Evolutionary conservation across 2,888 invertebrate genomes (phyloP).

Genomic region (Corythucha ciliata): DNA sequence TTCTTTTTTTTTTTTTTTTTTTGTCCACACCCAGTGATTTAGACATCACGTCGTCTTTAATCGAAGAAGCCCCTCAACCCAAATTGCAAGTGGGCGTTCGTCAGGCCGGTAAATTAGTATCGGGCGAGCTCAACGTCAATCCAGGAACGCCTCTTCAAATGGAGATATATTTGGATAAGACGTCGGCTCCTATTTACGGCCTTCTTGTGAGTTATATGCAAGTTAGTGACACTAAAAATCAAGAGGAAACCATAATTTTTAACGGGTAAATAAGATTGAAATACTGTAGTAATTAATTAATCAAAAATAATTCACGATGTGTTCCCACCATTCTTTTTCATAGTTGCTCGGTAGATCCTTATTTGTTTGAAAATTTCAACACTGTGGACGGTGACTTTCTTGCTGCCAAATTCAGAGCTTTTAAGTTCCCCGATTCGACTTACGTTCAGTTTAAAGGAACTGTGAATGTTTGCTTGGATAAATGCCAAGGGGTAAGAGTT

Average conservation of each 20-base stretch:
- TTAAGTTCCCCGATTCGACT: conserved; percentile 87
- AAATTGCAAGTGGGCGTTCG: conserved; percentile 73
- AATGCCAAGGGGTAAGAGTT: conserved; percentile 70
- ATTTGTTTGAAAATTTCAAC: conserved; percentile 84
- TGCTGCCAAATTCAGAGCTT: conserved; percentile 81
- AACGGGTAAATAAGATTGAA: conserved; percentile 67
- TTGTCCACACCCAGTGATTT: no score
- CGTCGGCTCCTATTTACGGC: conserved; percentile 75
- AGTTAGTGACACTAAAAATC: conserved; percentile 76
- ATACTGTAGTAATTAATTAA: not conserved
- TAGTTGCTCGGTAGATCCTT: conserved; percentile 86
- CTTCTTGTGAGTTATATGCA: conserved; percentile 78
- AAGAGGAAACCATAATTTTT: conserved; percentile 82
- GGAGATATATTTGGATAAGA: conserved; percentile 78
- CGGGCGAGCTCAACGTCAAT: conserved; percentile 82
- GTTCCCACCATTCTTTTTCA: conserved; percentile 18
- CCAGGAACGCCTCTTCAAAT: conserved; percentile 85
- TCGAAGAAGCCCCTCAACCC: conserved; percentile 68
- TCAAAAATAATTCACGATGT: not conserved
- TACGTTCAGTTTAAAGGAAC: conserved; percentile 88
- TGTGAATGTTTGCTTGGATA: conserved; percentile 81
- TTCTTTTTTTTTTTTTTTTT: no score
- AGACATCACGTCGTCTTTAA: conserved; percentile 60
- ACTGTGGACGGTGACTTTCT: conserved; percentile 77
- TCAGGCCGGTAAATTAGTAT: conserved; percentile 72